Percentiles rank a stretch among this genome's conserved stretches.
Conservation (phyloP, 2,113 vertebrate genomes). For the Capricornis sumatraensis region DNA sequence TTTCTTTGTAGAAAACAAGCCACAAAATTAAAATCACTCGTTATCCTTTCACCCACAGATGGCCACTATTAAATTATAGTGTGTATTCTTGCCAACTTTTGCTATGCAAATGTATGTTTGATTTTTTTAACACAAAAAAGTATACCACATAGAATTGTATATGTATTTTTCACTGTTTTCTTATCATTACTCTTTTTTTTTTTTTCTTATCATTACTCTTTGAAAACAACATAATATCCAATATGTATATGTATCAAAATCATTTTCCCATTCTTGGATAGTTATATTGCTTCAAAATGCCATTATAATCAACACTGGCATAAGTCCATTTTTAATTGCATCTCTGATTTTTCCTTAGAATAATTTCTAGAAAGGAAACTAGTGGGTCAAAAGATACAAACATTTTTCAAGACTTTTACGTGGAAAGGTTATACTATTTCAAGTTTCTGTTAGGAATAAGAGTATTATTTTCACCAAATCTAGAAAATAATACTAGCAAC, state of each 20-base stretch:
- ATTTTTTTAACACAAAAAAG: slow-evolving; percentile 3
- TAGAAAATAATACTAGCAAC: not conserved
- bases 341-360: slow-evolving; percentile 15
- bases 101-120: not conserved
- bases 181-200: not conserved
- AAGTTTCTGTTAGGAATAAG: not conserved
- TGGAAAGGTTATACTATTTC: not conserved
- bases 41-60: not conserved
- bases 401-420: not conserved
- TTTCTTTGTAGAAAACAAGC: slow-evolving; percentile 35
- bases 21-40: not conserved
- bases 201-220: not conserved
- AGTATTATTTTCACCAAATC: slow-evolving; percentile 17
- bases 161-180: slow-evolving; percentile 15
- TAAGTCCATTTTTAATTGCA: slow-evolving; percentile 5
- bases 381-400: not conserved
- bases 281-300: slow-evolving; percentile 1
- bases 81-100: not conserved
- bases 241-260: not conserved
- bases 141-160: not conserved
- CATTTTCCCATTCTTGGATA: not conserved
- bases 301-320: not conserved
- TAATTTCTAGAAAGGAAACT: slow-evolving; percentile 28
- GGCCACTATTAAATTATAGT: not conserved
- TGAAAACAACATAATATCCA: not conserved